phyloP scores from a whole-genome alignment of 2,888 invertebrate genomes.

The Apamea anceps region DNA sequence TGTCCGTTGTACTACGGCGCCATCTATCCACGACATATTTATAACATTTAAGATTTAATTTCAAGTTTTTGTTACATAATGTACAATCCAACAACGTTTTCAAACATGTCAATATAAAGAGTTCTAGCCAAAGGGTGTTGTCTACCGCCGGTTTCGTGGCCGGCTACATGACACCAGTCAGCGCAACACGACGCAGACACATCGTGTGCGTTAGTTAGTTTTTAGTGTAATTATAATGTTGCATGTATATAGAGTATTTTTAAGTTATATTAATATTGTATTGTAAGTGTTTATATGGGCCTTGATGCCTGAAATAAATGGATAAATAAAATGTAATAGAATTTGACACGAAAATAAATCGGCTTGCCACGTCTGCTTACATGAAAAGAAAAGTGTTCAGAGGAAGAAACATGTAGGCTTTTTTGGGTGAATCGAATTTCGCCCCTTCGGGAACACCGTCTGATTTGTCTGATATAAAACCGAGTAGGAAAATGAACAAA shows the following conservation, averaged over 20 bases:
- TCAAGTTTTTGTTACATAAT: neutral
- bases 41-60: neutral
- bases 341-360: slow-evolving; percentile 25
- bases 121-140: too few relatives aligned
- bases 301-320: too few relatives aligned
- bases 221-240: too few relatives aligned
- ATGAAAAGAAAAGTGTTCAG: slow-evolving; percentile 35
- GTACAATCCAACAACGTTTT: neutral
- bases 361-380: neutral
- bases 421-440: slow-evolving; percentile 44
- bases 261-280: too few relatives aligned
- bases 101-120: slow-evolving; percentile 5
- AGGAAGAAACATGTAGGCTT: slow-evolving; percentile 1
- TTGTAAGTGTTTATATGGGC: too few relatives aligned
- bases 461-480: slow-evolving; percentile 32
- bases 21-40: too few relatives aligned
- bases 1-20: too few relatives aligned
- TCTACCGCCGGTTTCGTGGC: too few relatives aligned
- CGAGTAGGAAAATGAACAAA: neutral
- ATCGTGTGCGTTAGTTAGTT: too few relatives aligned
- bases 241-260: too few relatives aligned
- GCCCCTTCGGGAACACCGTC: slow-evolving; percentile 13
- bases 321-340: neutral
- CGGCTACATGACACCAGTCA: too few relatives aligned
- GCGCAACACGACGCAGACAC: too few relatives aligned